These are phyloP conservation scores for Penaeus japonicus DNA, from an alignment of 1,140 invertebrate genomes.

Conservation along the genomic window DNA sequence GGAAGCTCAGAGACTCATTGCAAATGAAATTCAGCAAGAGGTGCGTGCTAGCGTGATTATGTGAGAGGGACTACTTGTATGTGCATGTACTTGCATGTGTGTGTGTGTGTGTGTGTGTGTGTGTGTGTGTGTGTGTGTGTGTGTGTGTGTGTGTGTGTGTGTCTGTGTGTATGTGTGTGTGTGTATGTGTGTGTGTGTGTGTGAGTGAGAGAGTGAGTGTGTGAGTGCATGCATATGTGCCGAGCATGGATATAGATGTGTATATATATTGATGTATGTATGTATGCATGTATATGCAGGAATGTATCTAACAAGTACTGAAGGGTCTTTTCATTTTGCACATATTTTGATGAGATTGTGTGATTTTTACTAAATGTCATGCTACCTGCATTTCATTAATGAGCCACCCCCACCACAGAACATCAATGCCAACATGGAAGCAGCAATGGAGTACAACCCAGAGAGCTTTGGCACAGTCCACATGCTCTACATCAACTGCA, in stretches of 20 bases:
- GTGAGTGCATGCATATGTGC: too few relatives aligned
- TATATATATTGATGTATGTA: too few relatives aligned
- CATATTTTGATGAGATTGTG: neutral
- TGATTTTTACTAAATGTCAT: neutral
- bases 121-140: too few relatives aligned
- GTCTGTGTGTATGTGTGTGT: too few relatives aligned
- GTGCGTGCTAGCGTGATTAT: slow-evolving; percentile 25
- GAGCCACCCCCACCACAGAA: slow-evolving; percentile 72
- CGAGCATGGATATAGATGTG: too few relatives aligned
- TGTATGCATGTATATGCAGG: too few relatives aligned
- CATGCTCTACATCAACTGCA: slow-evolving; percentile 97
- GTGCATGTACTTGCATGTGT: too few relatives aligned
- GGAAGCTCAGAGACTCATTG: slow-evolving; percentile 92
- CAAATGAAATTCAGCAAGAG: slow-evolving; percentile 83
- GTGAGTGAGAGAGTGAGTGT: too few relatives aligned
- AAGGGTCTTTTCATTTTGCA: neutral
- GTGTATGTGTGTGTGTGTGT: too few relatives aligned
- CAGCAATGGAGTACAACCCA: slow-evolving; percentile 97
- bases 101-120: too few relatives aligned
- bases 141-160: too few relatives aligned
- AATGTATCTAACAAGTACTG: too few relatives aligned
- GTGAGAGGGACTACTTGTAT: neutral
- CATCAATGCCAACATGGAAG: slow-evolving; percentile 98
- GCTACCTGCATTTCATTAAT: neutral
- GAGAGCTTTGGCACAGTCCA: slow-evolving; percentile 97